Base-by-base conservation (phyloP, 2,113 vertebrate genomes). In the Zosterops hypoxanthus region DNA sequence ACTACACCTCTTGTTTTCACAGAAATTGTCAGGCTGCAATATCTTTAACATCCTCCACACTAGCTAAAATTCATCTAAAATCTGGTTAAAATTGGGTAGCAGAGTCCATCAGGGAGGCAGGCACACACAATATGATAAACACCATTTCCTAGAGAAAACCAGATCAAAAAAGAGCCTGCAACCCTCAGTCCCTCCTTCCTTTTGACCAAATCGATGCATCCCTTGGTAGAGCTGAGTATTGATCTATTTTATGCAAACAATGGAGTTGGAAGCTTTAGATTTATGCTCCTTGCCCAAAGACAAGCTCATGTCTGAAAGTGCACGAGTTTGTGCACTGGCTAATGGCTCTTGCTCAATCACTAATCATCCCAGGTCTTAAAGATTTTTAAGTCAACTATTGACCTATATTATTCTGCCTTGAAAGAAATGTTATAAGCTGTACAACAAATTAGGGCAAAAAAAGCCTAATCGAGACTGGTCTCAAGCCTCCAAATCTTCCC, bases 391-490 rank as follows among this genome's bases (percentile, higher is more conserved):
- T 89, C 41, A 95, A 42, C 56, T n/a, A 85, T 77, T 65, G 90
- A 82, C 94, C 60, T 26, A 6, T n/a, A 69, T 90, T 95, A 94
- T 90, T 87, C 57, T 84, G 78, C 88, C 90, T 87, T 34, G 5
- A 92, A 96, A 96, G 86, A 88, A 70, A 88, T 34, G 42, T 96
- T 96, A 89, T 75, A 70, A 92, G 60, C 31, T 75, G 17, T 80
- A 64, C 75, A 86, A 97, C 91, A 96, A 92, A 95, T 63, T 78
- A 44, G 24, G 47, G 60, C 22, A 41, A 33, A 75, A 75, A 91
- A 95, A 92, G 70, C 75, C 93, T 94, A 95, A 97, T 97, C 93
- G 97, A 86, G 80, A 55, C 26, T 47, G 73, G 65, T 90, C 69
- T 95, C 76, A 94, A 91, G 84, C 23, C 20, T 63, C 39, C 26